phyloP scores from a whole-genome alignment of 2,113 vertebrate species.

The Procapra przewalskii region DNA sequence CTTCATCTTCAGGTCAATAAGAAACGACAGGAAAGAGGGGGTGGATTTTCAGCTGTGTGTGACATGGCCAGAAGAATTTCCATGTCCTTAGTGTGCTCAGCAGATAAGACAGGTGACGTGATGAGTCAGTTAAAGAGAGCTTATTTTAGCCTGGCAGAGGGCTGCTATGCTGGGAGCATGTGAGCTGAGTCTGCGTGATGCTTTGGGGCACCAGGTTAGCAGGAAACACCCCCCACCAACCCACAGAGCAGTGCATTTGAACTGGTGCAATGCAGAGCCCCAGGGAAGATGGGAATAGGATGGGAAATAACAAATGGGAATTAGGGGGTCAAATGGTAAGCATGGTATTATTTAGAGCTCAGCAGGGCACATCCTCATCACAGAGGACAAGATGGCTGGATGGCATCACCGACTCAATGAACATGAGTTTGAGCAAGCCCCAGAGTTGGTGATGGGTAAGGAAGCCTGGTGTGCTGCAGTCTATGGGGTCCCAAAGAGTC shows the following conservation, averaged over 20 bases:
- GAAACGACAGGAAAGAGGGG: background rate
- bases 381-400: background rate
- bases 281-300: background rate
- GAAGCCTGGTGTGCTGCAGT: background rate
- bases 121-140: background rate
- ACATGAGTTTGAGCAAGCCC: background rate
- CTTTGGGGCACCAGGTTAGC: accelerated
- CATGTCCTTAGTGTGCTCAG: accelerated
- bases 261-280: accelerated
- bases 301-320: background rate
- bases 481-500: background rate
- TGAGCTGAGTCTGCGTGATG: background rate
- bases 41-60: background rate
- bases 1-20: background rate
- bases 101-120: accelerated
- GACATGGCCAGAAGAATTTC: background rate
- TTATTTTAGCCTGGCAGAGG: accelerated
- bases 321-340: background rate
- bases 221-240: background rate
- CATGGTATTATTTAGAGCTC: background rate
- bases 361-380: background rate
- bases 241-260: background rate
- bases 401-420: background rate
- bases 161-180: accelerated
- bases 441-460: background rate